Evolutionary conservation across 2,888 invertebrate species (phyloP).

Genomic region (Nomada fabriciana): DNA sequence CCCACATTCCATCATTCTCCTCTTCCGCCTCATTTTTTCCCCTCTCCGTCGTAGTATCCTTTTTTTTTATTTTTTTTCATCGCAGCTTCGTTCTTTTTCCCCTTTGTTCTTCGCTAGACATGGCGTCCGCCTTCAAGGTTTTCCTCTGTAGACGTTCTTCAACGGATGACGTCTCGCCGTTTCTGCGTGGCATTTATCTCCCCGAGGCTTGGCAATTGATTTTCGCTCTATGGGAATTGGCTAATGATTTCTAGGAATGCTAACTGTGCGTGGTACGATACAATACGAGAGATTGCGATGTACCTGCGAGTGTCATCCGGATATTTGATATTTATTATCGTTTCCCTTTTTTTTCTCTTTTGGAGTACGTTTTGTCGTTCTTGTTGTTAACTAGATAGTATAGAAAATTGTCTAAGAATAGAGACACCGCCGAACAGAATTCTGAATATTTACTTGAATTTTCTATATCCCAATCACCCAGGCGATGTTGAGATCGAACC

Average conservation of each 20-base stretch:
- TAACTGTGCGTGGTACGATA: too few relatives aligned
- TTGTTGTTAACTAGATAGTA: too few relatives aligned
- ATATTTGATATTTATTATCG: too few relatives aligned
- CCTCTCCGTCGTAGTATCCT: not conserved
- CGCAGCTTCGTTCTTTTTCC: not conserved
- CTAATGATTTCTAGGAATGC: too few relatives aligned
- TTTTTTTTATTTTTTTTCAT: not conserved
- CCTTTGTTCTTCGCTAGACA: not conserved
- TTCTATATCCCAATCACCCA: not conserved
- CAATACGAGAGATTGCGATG: too few relatives aligned
- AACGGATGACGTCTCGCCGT: not conserved
- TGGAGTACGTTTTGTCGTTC: too few relatives aligned
- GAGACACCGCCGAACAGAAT: not conserved
- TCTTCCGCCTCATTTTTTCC: not conserved
- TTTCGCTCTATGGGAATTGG: too few relatives aligned
- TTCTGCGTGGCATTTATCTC: constrained; percentile 10
- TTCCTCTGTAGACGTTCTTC: constrained; percentile 1
- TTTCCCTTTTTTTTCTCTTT: too few relatives aligned
- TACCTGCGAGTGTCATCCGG: too few relatives aligned
- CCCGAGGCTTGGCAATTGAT: too few relatives aligned
- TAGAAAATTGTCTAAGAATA: not conserved
- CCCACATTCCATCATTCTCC: constrained; percentile 45
- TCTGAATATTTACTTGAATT: not conserved
- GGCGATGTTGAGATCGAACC: not conserved
- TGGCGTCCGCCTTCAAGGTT: constrained; percentile 14